Conservation (phyloP, 1,140 invertebrate genomes). For the Whitmania pigra region DNA sequence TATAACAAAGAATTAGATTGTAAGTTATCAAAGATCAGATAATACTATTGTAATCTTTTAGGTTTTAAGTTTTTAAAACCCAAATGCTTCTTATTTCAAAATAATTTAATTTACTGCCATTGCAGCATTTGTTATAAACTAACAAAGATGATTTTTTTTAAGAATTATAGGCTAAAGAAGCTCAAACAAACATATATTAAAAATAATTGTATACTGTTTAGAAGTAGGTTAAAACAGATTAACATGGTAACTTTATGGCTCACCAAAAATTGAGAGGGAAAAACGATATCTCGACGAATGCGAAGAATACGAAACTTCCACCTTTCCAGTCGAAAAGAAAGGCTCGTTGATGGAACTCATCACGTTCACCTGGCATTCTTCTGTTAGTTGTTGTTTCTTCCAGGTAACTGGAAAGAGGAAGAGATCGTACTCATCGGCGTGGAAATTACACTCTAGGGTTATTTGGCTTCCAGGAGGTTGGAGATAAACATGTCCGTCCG, state of each 20-base stretch:
- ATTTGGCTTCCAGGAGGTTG: neutral
- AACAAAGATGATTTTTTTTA: no score
- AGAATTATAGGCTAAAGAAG: no score
- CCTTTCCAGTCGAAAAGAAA: neutral
- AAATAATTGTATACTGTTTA: no score
- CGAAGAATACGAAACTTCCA: slow-evolving; percentile 7
- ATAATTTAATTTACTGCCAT: no score
- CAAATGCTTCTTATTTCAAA: no score
- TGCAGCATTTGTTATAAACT: no score
- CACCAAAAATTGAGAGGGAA: slow-evolving; percentile 7
- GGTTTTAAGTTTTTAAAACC: no score
- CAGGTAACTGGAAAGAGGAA: slow-evolving; percentile 14
- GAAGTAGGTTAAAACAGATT: no score
- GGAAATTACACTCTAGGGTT: slow-evolving; percentile 17
- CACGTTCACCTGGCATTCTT: slow-evolving; percentile 13
- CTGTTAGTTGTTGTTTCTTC: slow-evolving; percentile 6
- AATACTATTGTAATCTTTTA: no score
- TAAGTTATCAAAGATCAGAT: no score
- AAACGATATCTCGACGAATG: slow-evolving; percentile 10
- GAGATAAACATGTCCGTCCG: slow-evolving; percentile 13
- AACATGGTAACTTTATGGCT: neutral
- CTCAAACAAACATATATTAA: no score
- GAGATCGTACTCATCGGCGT: slow-evolving; percentile 17
- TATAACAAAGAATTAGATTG: no score
- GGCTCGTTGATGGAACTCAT: slow-evolving; percentile 16